phyloP scores from a whole-genome alignment of 2,113 vertebrate genomes.

The Malaclemys terrapin region DNA sequence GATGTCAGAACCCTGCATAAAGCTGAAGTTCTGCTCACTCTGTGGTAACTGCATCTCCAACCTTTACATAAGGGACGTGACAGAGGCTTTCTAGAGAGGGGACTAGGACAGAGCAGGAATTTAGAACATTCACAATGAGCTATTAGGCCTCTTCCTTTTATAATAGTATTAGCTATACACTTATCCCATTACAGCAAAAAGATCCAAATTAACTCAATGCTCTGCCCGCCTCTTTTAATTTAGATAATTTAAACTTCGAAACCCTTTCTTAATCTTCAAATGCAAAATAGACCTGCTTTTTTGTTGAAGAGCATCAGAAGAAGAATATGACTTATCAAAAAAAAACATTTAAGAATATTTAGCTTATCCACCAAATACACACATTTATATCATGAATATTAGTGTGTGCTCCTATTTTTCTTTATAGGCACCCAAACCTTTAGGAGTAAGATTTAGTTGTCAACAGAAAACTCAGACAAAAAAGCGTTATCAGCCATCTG shows the following conservation, averaged over 20 bases:
- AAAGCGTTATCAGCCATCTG: not conserved
- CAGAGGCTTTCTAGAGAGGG: not conserved
- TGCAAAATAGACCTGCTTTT: not conserved
- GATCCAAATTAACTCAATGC: not conserved
- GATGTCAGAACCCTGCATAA: not conserved
- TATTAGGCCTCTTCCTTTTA: not conserved
- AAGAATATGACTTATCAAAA: not conserved
- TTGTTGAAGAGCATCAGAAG: not conserved
- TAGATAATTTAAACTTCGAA: not conserved
- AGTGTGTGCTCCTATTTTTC: not conserved
- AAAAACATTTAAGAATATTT: not conserved
- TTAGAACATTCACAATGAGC: not conserved
- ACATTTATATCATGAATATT: not conserved
- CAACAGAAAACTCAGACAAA: constrained; percentile 27
- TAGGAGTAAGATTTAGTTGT: not conserved
- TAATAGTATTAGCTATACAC: not conserved
- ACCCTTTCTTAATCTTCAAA: not conserved
- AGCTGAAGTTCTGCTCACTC: not conserved
- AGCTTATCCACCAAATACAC: not conserved
- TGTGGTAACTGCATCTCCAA: not conserved
- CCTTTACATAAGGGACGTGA: not conserved
- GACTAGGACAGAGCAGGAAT: not conserved
- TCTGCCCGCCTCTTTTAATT: not conserved
- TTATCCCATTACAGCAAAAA: not conserved
- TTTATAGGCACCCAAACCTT: not conserved